Base-by-base conservation (phyloP, 2,113 vertebrate species). In the Taxidea taxus region DNA sequence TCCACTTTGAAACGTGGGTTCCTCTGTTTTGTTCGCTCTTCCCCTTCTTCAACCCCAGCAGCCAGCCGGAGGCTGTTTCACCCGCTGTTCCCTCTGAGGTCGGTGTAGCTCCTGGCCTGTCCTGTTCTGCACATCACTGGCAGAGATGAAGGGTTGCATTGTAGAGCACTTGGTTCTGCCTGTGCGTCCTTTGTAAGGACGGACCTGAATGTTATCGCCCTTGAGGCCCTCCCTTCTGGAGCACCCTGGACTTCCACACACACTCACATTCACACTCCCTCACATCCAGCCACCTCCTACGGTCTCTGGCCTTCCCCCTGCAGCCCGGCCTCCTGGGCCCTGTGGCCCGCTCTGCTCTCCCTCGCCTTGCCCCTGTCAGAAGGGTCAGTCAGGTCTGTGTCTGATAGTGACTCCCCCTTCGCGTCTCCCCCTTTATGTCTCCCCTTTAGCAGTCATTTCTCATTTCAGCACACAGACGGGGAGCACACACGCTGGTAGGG, bases 181-280 rank as follows among this genome's bases (percentile, higher is more conserved):
- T 34, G 6, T 62, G 58, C 74, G 94, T 37, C 90, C 96, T 95
- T 90, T 95, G 96, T 96, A 34, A 91, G 66, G 44, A n/a, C 72
- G 92, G 90, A 77, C 90, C 74, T 97, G 97, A 98, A 97, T 97
- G 97, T 97, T 98, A 98, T 98, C 98, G 80, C 51, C 12, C 25
- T 54, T 20, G 42, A 82, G 94, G 83, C 85, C 78, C 97, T 97
- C 96, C 98, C 95, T 97, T 77, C 51, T 60, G 96, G 80, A 87
- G 93, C 74, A 82, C 44, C 29, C 62, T 64, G 83, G 21, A 93
- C 91, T 97, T 97, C 31, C 70, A 97, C 56, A 81, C 74, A 72
- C 81, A 78, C 2, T 16, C 87, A 51, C 42, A 62, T 29, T n/a
- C 78, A 62, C 31, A 87, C 96, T 96, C 95, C 96, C 93, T 90